Base-by-base conservation (phyloP, 1,140 invertebrate species). In the Tribolium madens region DNA sequence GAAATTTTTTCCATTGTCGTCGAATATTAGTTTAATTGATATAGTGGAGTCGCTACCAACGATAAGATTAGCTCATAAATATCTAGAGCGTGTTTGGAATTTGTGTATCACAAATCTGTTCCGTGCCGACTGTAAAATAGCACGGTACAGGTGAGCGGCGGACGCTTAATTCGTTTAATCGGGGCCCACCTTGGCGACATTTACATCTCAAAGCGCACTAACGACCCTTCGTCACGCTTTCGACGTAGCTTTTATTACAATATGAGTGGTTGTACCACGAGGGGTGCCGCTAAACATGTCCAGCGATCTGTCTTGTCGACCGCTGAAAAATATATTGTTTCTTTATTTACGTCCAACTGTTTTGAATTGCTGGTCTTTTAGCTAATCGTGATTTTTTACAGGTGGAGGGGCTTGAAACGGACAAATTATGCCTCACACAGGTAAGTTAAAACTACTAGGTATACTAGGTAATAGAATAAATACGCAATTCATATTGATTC, bases 121-220 rank as follows among this genome's bases (percentile, higher is more conserved):
- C 57, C 70, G 70, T 72, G 70, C 46, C 70, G 70, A 50, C 46
- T 72, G 50, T 50, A 72, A 72, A 50, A 72, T 50, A 72, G 70
- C 70, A 72, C 46, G 46, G 70, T 53, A 72, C 70, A 72, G 46
- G 70, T 72, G 70, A 72, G 50, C 70, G 50, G 42, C 70, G 70
- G 13, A 64, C 26, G 57, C 50, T 74, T 74, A 74, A 74, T 74
- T 74, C 50, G 72, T 57, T 52, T 72, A 72, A 72, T 72, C 42
- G 70, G 50, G 36, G 70, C 70, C 70, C 70, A 72, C 70, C 70
- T 75, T 33, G 53, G 33, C 53, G 57, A 75, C 52, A 75, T 75
- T 75, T 75, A 60, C 73, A 75, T 75, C 73, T 75, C 73, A 75
- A 75, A 75, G 73, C 52, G 36, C 73, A 60, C 73, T 75, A 75